Conservation (phyloP, 1,140 invertebrate genomes). For the Zaprionus inermis region DNA sequence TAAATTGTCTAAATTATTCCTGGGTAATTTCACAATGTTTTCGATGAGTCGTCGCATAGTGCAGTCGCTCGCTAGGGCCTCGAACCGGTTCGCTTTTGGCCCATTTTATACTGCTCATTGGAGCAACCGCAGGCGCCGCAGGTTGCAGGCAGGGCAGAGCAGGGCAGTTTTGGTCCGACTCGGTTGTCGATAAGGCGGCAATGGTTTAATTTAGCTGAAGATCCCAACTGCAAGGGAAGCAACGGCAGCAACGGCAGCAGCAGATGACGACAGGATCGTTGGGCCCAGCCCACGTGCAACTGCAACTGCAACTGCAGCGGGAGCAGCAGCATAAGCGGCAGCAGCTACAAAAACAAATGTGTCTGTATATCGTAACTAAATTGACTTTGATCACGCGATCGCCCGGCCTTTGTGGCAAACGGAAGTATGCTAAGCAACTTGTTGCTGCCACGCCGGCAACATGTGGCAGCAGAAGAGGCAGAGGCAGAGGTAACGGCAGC, state of each 20-base stretch:
- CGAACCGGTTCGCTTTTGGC: slow-evolving; percentile 47
- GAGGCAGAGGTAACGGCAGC: slow-evolving; percentile 23
- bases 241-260: slow-evolving; percentile 48
- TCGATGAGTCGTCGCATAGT: background rate
- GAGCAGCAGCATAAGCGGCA: slow-evolving; percentile 37
- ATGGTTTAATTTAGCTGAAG: slow-evolving; percentile 78
- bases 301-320: slow-evolving; percentile 45
- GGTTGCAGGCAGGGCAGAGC: slow-evolving; percentile 27
- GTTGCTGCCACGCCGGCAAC: slow-evolving; percentile 66
- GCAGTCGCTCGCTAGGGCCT: slow-evolving; percentile 27
- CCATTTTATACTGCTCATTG: slow-evolving; percentile 56
- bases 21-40: slow-evolving; percentile 32
- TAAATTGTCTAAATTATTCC: slow-evolving; percentile 41
- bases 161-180: slow-evolving; percentile 3
- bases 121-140: slow-evolving; percentile 63
- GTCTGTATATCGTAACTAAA: slow-evolving; percentile 82
- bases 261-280: slow-evolving; percentile 83
- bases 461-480: slow-evolving; percentile 33
- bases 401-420: slow-evolving; percentile 76
- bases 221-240: slow-evolving; percentile 46
- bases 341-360: slow-evolving; percentile 75
- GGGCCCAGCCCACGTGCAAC: slow-evolving; percentile 68
- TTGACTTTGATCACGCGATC: slow-evolving; percentile 83
- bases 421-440: slow-evolving; percentile 83
- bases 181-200: slow-evolving; percentile 73